phyloP scores from a whole-genome alignment of 2,113 vertebrate species.

The Ovis aries region DNA sequence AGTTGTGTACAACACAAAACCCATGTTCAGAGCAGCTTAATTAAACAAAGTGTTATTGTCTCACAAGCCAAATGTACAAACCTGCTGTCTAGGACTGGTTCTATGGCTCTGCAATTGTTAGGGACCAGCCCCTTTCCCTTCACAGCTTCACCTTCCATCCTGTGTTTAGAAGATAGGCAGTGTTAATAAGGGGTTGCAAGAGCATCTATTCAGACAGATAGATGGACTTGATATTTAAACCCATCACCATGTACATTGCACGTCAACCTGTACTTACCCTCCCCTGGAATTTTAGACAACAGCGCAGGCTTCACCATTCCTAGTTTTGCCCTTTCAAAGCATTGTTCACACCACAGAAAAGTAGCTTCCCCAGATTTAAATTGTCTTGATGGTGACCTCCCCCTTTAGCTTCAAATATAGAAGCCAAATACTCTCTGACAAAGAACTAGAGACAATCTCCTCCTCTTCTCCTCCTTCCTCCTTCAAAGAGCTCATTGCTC shows the following conservation, averaged over 20 bases:
- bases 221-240: slow-evolving; percentile 41
- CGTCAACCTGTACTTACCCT: background rate
- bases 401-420: slow-evolving; percentile 53
- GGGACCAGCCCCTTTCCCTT: background rate
- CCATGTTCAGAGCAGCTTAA: background rate
- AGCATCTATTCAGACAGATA: background rate
- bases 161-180: background rate
- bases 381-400: slow-evolving; percentile 56
- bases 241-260: background rate
- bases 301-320: background rate
- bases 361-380: slow-evolving; percentile 26
- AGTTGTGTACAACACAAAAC: background rate
- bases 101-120: background rate
- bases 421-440: slow-evolving; percentile 60
- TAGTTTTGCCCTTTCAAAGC: background rate
- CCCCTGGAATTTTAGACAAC: slow-evolving; percentile 33
- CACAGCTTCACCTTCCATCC: background rate
- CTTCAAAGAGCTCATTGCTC: slow-evolving; percentile 68
- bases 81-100: background rate
- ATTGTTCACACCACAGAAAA: slow-evolving; percentile 24
- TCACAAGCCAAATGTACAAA: background rate
- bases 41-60: background rate
- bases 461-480: slow-evolving; percentile 64
- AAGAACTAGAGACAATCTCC: slow-evolving; percentile 42
- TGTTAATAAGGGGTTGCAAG: slow-evolving; percentile 38